Evolutionary conservation across 2,888 invertebrate species (phyloP).

Genomic region (Sinhomidia bicolor): DNA sequence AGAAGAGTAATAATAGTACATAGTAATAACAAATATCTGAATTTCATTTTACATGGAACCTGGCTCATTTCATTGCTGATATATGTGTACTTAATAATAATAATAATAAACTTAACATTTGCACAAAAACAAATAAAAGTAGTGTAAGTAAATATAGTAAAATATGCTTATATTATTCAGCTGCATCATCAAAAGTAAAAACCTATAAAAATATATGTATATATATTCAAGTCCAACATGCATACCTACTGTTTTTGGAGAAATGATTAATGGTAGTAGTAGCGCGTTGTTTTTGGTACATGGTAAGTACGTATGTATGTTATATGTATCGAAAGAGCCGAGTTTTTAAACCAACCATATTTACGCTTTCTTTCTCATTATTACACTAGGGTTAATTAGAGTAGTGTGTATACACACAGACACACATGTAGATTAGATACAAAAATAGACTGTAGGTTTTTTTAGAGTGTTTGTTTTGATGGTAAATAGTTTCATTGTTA

Average conservation of each 20-base stretch:
- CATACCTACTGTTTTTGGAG: too few species aligned
- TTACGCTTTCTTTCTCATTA: conserved; percentile 39
- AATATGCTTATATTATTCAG: too few species aligned
- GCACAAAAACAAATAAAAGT: conserved; percentile 45
- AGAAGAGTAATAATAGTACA: neutral
- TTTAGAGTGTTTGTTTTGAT: neutral
- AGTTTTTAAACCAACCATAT: conserved; percentile 40
- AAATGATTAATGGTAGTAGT: too few species aligned
- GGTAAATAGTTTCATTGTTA: neutral
- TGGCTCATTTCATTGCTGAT: conserved; percentile 24
- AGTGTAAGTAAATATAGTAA: neutral
- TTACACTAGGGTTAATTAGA: too few species aligned
- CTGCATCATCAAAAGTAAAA: neutral
- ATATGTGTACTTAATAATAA: conserved; percentile 60
- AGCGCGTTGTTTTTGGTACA: too few species aligned
- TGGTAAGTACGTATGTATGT: too few species aligned
- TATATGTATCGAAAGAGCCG: neutral
- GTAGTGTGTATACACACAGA: neutral
- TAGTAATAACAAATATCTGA: neutral
- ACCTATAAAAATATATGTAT: neutral
- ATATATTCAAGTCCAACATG: too few species aligned
- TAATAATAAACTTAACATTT: conserved; percentile 51
- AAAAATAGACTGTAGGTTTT: neutral
- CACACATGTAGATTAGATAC: neutral
- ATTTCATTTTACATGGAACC: neutral